phyloP scores from a whole-genome alignment of 2,113 vertebrate genomes.

The Seriola rivoliana region DNA sequence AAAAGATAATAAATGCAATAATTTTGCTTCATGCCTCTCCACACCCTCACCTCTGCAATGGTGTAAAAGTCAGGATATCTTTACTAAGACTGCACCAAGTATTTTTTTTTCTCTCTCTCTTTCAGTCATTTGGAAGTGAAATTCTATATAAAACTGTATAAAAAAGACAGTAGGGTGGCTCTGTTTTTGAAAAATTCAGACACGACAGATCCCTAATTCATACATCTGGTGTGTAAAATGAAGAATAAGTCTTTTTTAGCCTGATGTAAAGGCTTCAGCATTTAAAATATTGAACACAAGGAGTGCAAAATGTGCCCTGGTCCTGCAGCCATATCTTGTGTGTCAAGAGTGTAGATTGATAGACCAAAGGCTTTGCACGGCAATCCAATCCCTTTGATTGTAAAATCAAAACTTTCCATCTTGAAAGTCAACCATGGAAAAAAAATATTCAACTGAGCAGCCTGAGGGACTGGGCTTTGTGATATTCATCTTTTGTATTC shows the following conservation, averaged over 20 bases:
- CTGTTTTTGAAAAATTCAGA: background rate
- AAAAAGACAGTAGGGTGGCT: too few species aligned
- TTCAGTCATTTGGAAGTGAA: too few species aligned
- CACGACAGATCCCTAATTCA: background rate
- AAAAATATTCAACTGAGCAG: background rate
- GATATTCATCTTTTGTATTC: slow-evolving; percentile 46
- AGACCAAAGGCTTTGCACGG: slow-evolving; percentile 34
- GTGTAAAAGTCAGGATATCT: too few species aligned
- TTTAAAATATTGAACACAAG: slow-evolving; percentile 45
- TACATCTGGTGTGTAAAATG: background rate
- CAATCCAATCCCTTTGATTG: slow-evolving; percentile 27
- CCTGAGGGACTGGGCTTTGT: background rate
- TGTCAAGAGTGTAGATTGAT: background rate
- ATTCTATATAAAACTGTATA: too few species aligned
- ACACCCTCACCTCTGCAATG: background rate
- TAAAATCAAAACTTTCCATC: slow-evolving; percentile 51
- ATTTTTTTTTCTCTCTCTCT: too few species aligned
- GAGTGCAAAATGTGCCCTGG: background rate
- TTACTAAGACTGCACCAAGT: too few species aligned
- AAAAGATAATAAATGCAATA: background rate
- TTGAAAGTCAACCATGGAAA: slow-evolving; percentile 24
- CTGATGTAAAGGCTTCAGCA: background rate
- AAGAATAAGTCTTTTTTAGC: background rate
- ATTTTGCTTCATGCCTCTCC: background rate
- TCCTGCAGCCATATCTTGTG: slow-evolving; percentile 8